Conservation (phyloP, 2,113 vertebrate genomes). For the Sigmodon hispidus region DNA sequence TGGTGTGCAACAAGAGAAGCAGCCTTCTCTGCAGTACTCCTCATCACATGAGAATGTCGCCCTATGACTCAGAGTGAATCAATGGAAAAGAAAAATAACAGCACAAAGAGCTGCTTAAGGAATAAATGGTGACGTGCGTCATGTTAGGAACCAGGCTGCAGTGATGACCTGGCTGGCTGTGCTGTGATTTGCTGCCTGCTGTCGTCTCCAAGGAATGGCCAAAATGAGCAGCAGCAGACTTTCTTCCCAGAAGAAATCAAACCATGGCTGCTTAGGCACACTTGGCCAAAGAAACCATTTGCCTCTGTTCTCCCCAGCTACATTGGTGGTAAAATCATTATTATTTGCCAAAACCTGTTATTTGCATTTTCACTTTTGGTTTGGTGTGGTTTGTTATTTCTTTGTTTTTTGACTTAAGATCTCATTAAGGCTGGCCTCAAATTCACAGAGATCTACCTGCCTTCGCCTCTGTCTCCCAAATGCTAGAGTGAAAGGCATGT, state of each 20-base stretch:
- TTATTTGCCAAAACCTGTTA: conserved; percentile 21
- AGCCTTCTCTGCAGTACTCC: conserved; percentile 78
- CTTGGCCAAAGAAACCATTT: conserved; percentile 58
- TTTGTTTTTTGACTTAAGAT: too few species aligned
- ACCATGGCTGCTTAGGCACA: conserved; percentile 68
- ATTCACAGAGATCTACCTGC: neutral
- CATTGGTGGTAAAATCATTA: conserved; percentile 44
- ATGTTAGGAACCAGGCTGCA: conserved; percentile 59
- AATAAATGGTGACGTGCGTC: conserved; percentile 74
- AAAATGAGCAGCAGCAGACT: neutral
- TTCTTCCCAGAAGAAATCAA: conserved; percentile 49
- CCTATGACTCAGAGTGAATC: conserved; percentile 87
- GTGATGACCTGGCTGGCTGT: conserved; percentile 61
- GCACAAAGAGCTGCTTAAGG: conserved; percentile 72
- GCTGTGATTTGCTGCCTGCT: neutral
- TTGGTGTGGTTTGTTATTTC: neutral
- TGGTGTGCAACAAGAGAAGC: conserved; percentile 84
- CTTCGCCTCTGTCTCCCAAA: neutral
- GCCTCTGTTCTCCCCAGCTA: neutral
- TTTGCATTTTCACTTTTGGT: neutral
- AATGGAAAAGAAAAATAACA: conserved; percentile 66
- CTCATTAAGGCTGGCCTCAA: neutral
- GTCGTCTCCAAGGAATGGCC: neutral
- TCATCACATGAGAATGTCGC: conserved; percentile 79
- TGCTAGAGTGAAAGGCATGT: neutral